These are phyloP conservation scores for Autographa pulchrina DNA, from an alignment of 2,888 invertebrate species.

Conservation along the genomic window DNA sequence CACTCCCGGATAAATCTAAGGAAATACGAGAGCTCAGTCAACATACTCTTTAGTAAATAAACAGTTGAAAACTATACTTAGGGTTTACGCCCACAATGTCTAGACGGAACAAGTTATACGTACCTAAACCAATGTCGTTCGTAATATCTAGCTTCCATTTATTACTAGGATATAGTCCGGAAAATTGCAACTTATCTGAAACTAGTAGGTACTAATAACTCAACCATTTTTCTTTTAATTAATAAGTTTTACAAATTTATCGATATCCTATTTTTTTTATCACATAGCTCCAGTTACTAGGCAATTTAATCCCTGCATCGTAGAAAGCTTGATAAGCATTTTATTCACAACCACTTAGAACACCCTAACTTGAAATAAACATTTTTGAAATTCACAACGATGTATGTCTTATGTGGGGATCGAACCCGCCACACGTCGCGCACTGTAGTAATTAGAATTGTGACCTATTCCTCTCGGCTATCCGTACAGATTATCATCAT, in stretches of 20 bases:
- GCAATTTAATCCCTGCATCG: no score
- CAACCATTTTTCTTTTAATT: slow-evolving; percentile 24
- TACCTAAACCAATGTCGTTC: slow-evolving; percentile 5
- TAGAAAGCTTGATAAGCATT: no score
- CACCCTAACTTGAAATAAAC: no score
- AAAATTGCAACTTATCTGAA: slow-evolving; percentile 17
- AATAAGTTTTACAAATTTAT: slow-evolving; percentile 21
- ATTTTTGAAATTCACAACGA: no score
- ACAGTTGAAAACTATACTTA: slow-evolving; percentile 23
- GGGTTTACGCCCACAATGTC: slow-evolving; percentile 26
- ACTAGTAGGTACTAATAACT: slow-evolving; percentile 5
- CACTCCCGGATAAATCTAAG: slow-evolving; percentile 16
- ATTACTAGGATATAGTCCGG: slow-evolving; percentile 34
- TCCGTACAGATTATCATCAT: background rate
- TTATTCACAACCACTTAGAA: no score
- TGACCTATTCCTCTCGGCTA: no score
- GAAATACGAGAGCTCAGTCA: slow-evolving; percentile 30
- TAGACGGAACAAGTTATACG: slow-evolving; percentile 9
- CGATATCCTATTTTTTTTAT: background rate
- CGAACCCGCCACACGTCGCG: no score
- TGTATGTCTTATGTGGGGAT: no score
- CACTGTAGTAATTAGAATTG: no score
- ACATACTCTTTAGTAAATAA: slow-evolving; percentile 29
- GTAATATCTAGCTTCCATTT: slow-evolving; percentile 37
- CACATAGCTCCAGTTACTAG: no score